phyloP scores from a whole-genome alignment of 2,797 vertebrate genomes.

The Sciurus vulgaris region DNA sequence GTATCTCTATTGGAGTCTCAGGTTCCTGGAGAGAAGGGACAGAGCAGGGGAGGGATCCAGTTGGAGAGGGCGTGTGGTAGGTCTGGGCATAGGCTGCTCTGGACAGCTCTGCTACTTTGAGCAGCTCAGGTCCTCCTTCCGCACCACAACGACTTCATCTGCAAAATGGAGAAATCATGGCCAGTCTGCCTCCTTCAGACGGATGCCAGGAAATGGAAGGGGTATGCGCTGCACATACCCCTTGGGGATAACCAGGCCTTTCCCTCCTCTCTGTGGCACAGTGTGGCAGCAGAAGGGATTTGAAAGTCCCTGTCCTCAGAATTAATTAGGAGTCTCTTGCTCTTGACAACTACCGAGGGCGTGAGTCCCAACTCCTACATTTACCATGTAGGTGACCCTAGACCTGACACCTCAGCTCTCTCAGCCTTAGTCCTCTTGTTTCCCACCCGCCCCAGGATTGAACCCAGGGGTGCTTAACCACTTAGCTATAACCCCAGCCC shows the following conservation, averaged over 20 bases:
- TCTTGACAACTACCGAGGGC: background rate
- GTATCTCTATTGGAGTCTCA: background rate
- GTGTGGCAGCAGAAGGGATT: background rate
- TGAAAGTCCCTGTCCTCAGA: background rate
- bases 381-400: too few species aligned
- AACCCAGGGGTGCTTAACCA: too few species aligned
- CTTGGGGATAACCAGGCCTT: background rate
- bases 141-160: background rate
- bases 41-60: background rate
- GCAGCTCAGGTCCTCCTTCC: background rate
- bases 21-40: background rate
- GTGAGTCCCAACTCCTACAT: background rate
- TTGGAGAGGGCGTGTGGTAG: background rate
- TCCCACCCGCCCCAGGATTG: too few species aligned
- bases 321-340: background rate
- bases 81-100: too few species aligned
- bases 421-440: too few species aligned
- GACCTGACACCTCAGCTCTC: background rate
- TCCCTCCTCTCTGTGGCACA: background rate
- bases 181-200: background rate
- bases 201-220: background rate
- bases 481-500: too few species aligned
- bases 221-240: background rate
- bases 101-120: background rate
- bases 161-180: background rate